Base-by-base conservation (phyloP, 30 jellyfish, hydroid and myxozoan species). In the Sanderia malayensis region DNA sequence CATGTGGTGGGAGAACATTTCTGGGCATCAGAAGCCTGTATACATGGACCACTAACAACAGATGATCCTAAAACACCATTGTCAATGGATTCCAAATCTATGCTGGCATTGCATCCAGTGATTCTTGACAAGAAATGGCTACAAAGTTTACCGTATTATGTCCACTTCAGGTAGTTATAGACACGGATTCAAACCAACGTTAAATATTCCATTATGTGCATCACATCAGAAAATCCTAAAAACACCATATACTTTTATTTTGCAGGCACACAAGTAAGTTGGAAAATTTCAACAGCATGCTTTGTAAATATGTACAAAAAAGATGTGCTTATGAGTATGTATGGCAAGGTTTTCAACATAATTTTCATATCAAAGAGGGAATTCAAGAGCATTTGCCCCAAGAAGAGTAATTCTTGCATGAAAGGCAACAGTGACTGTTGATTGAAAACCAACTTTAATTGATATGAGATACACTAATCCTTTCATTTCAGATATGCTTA, bases 231-330 rank as follows among this genome's bases (percentile, higher is more conserved):
- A n/a, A n/a, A n/a, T n/a, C n/a, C n/a, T n/a, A n/a, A n/a, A n/a
- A n/a, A n/a, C n/a, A n/a, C n/a, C n/a, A n/a, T n/a, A n/a, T n/a
- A n/a, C n/a, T n/a, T n/a, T n/a, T n/a, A n/a, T n/a, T n/a, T n/a
- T n/a, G n/a, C n/a, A n/a, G n/a, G n/a, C n/a, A 67, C 55, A 67
- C 80, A 33, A 44, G 80, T 32, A 44, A 67, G 41, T 24, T 67
- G 49, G 80, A 67, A 67, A 67, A 67, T 32, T 67, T 67, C 70
- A 67, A 67, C 55, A 67, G 80, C 67, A 31, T 67, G 67, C 49
- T 67, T 25, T 21, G 49, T 20, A 67, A 67, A 44, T 67, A 67
- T 30, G 80, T 41, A 19, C 80, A 71, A 33, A 67, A 67, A 67
- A 33, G 80, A 67, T 41, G 55, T 41, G 55, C 55, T 41, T 41